phyloP scores from a whole-genome alignment of 2,797 vertebrate genomes.

The Ceryle rudis region DNA sequence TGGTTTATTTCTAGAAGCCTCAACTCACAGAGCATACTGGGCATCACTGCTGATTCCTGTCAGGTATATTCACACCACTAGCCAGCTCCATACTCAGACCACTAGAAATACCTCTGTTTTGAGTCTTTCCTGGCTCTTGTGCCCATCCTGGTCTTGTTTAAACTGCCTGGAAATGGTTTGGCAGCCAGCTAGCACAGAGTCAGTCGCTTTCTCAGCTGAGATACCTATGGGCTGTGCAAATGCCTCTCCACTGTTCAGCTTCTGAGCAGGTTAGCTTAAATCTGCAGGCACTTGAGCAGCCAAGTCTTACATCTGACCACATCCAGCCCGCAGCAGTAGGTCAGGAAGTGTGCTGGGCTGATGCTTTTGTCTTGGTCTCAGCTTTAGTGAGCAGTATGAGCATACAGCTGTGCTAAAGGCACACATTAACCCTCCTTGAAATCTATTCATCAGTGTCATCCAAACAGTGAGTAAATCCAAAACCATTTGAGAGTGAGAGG shows the following conservation, averaged over 20 bases:
- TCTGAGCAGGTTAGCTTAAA: background rate
- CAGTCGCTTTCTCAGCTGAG: background rate
- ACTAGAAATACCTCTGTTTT: background rate
- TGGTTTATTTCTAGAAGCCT: background rate
- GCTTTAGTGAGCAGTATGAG: background rate
- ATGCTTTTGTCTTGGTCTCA: background rate
- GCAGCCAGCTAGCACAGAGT: background rate
- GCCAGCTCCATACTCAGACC: background rate
- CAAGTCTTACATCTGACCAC: background rate
- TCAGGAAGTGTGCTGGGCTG: background rate
- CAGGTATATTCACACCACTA: background rate
- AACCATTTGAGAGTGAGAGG: background rate
- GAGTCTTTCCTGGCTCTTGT: background rate
- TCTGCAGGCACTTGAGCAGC: background rate
- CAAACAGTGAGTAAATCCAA: background rate
- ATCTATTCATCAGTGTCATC: background rate
- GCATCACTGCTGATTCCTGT: background rate
- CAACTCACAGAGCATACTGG: background rate
- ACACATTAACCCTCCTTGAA: background rate
- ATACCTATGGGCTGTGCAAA: background rate
- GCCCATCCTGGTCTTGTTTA: background rate
- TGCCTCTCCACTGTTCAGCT: background rate
- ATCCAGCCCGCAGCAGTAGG: background rate
- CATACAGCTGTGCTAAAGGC: background rate
- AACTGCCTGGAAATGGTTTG: background rate